Conservation (phyloP, 2,113 vertebrate genomes). For the Phrynosoma platyrhinos region DNA sequence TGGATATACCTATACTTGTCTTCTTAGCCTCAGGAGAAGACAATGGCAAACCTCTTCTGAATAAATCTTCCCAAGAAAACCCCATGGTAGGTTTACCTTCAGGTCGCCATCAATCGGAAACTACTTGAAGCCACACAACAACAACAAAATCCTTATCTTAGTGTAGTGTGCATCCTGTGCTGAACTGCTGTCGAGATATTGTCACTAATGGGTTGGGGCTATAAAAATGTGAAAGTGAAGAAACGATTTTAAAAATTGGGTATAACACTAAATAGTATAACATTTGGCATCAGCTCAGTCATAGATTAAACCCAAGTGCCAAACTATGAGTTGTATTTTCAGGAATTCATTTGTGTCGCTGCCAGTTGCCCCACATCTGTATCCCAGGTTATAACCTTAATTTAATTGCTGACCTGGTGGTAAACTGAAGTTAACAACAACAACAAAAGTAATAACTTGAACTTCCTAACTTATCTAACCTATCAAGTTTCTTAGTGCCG, state of each 20-base stretch:
- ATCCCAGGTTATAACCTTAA: constrained; percentile 44
- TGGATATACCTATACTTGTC: background rate
- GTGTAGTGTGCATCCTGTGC: too few relatives aligned
- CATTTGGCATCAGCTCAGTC: background rate
- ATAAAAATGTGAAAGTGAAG: background rate
- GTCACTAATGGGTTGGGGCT: background rate
- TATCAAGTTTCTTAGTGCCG: constrained; percentile 27
- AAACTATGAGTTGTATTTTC: constrained; percentile 4
- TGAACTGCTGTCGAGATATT: background rate
- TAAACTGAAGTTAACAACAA: constrained; percentile 40
- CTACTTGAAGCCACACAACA: too few relatives aligned
- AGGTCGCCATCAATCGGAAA: too few relatives aligned
- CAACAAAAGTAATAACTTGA: constrained; percentile 56
- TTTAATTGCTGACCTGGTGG: constrained; percentile 55
- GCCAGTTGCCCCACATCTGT: constrained; percentile 42
- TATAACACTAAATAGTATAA: background rate
- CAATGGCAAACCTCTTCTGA: too few relatives aligned
- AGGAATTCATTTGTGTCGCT: constrained; percentile 18
- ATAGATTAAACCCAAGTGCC: background rate
- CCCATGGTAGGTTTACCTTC: too few relatives aligned
- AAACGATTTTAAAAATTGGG: background rate
- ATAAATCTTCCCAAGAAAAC: too few relatives aligned
- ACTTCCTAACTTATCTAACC: constrained; percentile 42
- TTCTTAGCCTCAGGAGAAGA: too few relatives aligned
- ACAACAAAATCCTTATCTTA: background rate